Evolutionary conservation across 2,797 vertebrate species (phyloP).

Genomic region (Galagoides demidoff): DNA sequence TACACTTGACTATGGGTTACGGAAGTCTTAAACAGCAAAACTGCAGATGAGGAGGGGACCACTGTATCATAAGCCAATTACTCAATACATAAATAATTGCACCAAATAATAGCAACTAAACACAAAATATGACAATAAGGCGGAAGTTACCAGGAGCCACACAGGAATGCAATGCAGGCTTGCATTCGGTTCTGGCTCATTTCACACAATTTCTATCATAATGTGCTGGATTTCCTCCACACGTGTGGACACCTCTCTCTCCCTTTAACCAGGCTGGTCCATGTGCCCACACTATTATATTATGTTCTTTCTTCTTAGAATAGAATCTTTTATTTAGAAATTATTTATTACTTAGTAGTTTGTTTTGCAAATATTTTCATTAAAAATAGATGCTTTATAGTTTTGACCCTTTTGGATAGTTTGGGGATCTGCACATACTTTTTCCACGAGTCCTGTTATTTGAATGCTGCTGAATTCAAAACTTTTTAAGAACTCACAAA

Average conservation of each 20-base stretch:
- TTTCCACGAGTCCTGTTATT: background rate
- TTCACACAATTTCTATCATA: background rate
- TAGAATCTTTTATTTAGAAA: background rate
- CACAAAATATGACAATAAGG: background rate
- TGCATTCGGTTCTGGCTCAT: background rate
- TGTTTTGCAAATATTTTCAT: background rate
- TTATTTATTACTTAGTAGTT: background rate
- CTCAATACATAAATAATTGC: background rate
- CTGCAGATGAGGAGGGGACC: background rate
- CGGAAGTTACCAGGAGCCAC: background rate
- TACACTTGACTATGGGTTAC: background rate
- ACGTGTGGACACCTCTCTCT: background rate
- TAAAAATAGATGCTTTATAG: background rate
- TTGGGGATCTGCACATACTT: background rate
- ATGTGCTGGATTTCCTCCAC: background rate
- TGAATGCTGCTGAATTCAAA: background rate
- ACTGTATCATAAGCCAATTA: background rate
- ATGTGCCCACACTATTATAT: background rate
- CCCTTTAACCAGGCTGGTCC: background rate
- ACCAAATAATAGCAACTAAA: background rate
- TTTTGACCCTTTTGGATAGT: background rate
- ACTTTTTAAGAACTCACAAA: background rate
- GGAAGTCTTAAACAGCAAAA: background rate
- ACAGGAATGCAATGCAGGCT: fast-evolving
- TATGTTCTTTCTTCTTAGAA: background rate